Evolutionary conservation across 2,888 invertebrate species (phyloP).

Genomic region (Oasisia sp.): DNA sequence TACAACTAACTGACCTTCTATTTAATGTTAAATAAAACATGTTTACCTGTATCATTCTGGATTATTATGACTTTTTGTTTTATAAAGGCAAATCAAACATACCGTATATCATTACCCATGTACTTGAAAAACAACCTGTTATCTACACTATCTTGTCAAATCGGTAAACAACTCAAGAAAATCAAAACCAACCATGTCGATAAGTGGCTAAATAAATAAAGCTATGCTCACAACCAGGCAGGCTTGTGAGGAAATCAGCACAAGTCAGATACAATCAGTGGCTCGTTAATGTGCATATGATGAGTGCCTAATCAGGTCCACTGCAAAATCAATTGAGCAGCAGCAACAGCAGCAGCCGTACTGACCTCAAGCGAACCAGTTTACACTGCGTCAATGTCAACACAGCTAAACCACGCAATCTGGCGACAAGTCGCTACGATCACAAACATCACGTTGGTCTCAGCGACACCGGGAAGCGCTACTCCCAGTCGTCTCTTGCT

Average conservation of each 20-base stretch:
- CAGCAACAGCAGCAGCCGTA: not conserved
- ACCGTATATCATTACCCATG: not conserved
- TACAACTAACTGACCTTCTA: not conserved
- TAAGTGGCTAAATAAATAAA: constrained; percentile 6
- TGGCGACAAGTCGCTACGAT: not conserved
- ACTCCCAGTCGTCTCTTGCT: no score
- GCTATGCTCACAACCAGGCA: not conserved
- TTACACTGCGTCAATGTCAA: not conserved
- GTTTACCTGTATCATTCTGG: not conserved
- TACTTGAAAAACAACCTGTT: not conserved
- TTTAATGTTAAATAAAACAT: not conserved
- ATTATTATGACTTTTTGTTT: not conserved
- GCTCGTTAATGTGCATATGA: constrained; percentile 12
- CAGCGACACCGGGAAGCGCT: not conserved
- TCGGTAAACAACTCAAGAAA: not conserved
- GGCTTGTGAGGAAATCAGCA: not conserved
- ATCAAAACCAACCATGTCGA: not conserved
- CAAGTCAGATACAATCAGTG: constrained; percentile 8
- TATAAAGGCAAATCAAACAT: not conserved
- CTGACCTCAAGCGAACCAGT: not conserved
- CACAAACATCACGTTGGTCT: not conserved
- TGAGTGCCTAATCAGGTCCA: constrained; percentile 17
- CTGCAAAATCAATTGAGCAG: constrained; percentile 17
- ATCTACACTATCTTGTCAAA: not conserved
- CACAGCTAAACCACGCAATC: not conserved